Evolutionary conservation across 1,140 invertebrate genomes (phyloP).

Genomic region (Vollenhovia emeryi): DNA sequence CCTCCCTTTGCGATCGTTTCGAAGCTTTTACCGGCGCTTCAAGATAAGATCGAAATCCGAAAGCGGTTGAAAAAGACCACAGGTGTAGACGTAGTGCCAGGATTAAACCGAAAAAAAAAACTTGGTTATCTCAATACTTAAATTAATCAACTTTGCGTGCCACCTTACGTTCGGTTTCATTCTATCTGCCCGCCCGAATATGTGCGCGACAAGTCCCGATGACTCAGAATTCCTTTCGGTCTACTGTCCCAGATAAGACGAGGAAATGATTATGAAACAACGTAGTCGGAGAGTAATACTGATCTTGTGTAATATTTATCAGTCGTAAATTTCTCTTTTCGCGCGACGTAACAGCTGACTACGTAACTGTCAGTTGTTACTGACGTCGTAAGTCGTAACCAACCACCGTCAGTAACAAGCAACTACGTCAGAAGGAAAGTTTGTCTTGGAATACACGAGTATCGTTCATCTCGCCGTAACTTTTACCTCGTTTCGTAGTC

Average conservation of each 20-base stretch:
- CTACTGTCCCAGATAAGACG: constrained; percentile 18
- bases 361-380: constrained; percentile 59
- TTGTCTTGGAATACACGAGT: constrained; percentile 13
- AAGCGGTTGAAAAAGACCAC: background rate
- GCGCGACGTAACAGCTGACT: constrained; percentile 62
- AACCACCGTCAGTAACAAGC: background rate
- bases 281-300: constrained; percentile 50
- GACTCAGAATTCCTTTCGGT: constrained; percentile 17
- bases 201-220: background rate
- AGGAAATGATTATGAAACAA: background rate
- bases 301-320: constrained; percentile 71
- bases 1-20: background rate
- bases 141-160: background rate
- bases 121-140: background rate
- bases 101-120: constrained; percentile 3
- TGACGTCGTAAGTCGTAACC: constrained; percentile 22
- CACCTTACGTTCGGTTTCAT: background rate
- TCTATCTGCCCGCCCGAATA: background rate
- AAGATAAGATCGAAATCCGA: background rate
- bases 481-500: background rate
- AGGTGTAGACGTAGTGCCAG: background rate
- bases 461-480: background rate
- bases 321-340: constrained; percentile 39
- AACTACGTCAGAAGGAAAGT: constrained; percentile 61
- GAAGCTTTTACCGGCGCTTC: background rate